Base-by-base conservation (phyloP, 2,888 invertebrate species). In the Thereva unica region DNA sequence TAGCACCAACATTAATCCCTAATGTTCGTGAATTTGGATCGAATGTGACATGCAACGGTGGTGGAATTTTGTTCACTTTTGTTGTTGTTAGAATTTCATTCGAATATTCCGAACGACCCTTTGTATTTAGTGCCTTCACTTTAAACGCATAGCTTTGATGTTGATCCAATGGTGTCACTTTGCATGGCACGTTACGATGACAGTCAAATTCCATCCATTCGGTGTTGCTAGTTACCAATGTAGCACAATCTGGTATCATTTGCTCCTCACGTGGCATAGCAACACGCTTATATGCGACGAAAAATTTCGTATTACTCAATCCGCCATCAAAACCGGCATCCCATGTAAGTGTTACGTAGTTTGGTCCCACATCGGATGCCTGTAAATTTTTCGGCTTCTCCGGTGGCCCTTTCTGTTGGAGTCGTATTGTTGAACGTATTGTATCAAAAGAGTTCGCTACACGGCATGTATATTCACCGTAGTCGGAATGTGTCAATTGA, bases 311-410 rank as follows among this genome's bases (percentile, higher is more conserved):
- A 74, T 89, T 92, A 55, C 88, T 86, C 64, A 93, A 81, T 0
- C 95, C 95, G 0, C 95, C 95, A 78, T 95, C 92, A 77, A 95
- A 96, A 0, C 95, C 95, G 0, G 92, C 88, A 75, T 92, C 91
- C 95, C 95, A 95, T 67, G 86, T 85, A 23, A 95, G 82, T 0
- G 91, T 88, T 0, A 94, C 91, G 75, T 86, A 91, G 66, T 89
- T 90, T 9, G 90, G 89, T 0, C 93, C 93, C 0, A 90, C 86
- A 75, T 89, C 89, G 67, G 89, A 84, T 7, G 90, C 87, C 3
- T 86, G 84, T 35, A 94, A 79, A 68, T 88, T 86, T 4, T 86
- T 87, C 0, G 95, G 95, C 67, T 88, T 86, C 75, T 95, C 95
- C 0, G 95, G 95, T 0, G 92, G 86, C 4, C 95, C 93, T 81